Conservation (phyloP, 2,888 invertebrate genomes). For the Chymomyza fuscimana region DNA sequence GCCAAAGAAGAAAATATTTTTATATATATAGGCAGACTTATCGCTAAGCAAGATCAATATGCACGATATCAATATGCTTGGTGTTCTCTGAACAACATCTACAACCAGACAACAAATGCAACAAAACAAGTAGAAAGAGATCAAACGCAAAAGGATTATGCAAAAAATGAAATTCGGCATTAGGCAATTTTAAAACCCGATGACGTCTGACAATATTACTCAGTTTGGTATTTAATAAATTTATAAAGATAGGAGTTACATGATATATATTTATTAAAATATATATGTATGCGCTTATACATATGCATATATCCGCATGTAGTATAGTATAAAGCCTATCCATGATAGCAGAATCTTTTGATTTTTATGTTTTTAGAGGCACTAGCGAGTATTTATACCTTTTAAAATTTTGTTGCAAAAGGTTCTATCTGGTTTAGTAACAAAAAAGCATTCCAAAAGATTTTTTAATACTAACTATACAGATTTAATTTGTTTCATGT, state of each 20-base stretch:
- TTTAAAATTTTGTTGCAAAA: no score
- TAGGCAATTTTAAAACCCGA: neutral
- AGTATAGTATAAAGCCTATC: no score
- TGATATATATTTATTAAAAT: no score
- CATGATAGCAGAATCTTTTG: no score
- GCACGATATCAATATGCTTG: constrained; percentile 79
- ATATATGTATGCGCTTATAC: no score
- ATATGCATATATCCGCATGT: no score
- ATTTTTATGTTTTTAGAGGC: no score
- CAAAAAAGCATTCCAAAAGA: no score
- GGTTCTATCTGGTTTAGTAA: no score
- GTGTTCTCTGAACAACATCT: constrained; percentile 39
- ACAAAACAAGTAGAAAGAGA: constrained; percentile 3
- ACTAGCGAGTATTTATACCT: no score
- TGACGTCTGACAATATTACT: neutral
- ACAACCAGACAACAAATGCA: constrained; percentile 31
- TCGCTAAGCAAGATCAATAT: constrained; percentile 79
- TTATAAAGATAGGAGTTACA: neutral
- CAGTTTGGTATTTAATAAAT: neutral
- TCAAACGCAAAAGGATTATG: neutral
- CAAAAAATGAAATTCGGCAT: neutral
- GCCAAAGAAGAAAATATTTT: constrained; percentile 68
- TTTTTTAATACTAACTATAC: no score
- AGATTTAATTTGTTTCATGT: no score
- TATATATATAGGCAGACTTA: constrained; percentile 70